Evolutionary conservation across 2,888 invertebrate genomes (phyloP).

Genomic region (Drosophila prolongata): DNA sequence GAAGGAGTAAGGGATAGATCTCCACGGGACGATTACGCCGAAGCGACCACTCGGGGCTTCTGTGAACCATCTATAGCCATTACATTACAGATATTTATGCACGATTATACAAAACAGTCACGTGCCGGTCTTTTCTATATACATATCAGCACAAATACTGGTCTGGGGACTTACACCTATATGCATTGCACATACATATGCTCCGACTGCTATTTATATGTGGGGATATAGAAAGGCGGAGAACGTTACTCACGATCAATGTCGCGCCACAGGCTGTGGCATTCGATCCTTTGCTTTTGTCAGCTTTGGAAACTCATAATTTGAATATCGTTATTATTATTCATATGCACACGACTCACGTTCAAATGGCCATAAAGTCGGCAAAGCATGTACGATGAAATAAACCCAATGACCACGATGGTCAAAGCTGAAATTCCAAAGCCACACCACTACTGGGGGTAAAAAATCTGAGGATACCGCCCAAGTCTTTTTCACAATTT

Average conservation of each 20-base stretch:
- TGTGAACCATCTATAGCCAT: slow-evolving; percentile 39
- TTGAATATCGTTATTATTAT: slow-evolving; percentile 78
- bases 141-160: slow-evolving; percentile 26
- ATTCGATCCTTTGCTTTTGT: slow-evolving; percentile 5
- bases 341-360: slow-evolving; percentile 66
- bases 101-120: slow-evolving; percentile 70
- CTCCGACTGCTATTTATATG: slow-evolving; percentile 1
- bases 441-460: slow-evolving; percentile 16
- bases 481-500: slow-evolving; percentile 41
- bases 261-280: neutral
- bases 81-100: slow-evolving; percentile 67
- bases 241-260: slow-evolving; percentile 39
- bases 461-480: slow-evolving; percentile 22
- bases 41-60: slow-evolving; percentile 10
- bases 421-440: slow-evolving; percentile 55
- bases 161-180: slow-evolving; percentile 49
- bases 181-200: neutral
- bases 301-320: slow-evolving; percentile 49
- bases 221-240: slow-evolving; percentile 21
- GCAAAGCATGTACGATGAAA: slow-evolving; percentile 56
- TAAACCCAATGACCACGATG: slow-evolving; percentile 32
- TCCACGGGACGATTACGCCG: slow-evolving; percentile 17
- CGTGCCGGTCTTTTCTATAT: slow-evolving; percentile 56
- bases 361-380: slow-evolving; percentile 61
- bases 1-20: slow-evolving; percentile 17